phyloP scores from a whole-genome alignment of 2,888 invertebrate genomes.

The Cremastinae sp. region DNA sequence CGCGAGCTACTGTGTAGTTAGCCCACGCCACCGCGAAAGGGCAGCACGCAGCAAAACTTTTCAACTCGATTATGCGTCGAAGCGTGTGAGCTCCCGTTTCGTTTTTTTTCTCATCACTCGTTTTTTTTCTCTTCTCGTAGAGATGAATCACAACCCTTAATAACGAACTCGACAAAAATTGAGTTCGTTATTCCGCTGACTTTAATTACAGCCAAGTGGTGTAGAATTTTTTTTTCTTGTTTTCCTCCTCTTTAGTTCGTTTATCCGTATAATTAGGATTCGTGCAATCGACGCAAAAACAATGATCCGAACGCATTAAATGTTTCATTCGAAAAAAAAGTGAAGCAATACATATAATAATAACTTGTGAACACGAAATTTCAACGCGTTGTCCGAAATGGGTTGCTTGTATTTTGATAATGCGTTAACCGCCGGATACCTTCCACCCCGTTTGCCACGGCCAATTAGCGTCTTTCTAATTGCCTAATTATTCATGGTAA shows the following conservation, averaged over 20 bases:
- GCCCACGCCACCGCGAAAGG: not conserved
- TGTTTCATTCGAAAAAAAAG: slow-evolving; percentile 35
- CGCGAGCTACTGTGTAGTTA: not conserved
- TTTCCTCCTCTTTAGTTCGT: slow-evolving; percentile 43
- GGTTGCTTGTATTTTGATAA: too few species aligned
- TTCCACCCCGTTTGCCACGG: slow-evolving; percentile 37
- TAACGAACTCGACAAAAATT: slow-evolving; percentile 29
- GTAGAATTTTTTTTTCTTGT: slow-evolving; percentile 8
- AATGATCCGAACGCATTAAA: slow-evolving; percentile 66
- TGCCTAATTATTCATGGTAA: slow-evolving; percentile 68
- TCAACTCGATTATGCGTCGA: slow-evolving; percentile 44
- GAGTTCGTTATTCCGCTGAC: slow-evolving; percentile 29
- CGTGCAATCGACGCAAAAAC: slow-evolving; percentile 62
- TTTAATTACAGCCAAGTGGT: slow-evolving; percentile 54
- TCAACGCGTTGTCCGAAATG: not conserved
- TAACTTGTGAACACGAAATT: not conserved
- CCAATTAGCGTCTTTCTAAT: slow-evolving; percentile 69
- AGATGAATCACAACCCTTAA: slow-evolving; percentile 22
- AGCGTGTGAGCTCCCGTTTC: slow-evolving; percentile 1
- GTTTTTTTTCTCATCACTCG: not conserved
- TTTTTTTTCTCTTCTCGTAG: slow-evolving; percentile 7
- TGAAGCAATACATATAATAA: not conserved
- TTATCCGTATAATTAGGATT: slow-evolving; percentile 63
- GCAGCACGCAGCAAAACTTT: slow-evolving; percentile 28
- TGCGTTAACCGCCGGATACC: not conserved